Conservation (phyloP, 2,797 vertebrate genomes). For the Pseudocheirus occidentalis region DNA sequence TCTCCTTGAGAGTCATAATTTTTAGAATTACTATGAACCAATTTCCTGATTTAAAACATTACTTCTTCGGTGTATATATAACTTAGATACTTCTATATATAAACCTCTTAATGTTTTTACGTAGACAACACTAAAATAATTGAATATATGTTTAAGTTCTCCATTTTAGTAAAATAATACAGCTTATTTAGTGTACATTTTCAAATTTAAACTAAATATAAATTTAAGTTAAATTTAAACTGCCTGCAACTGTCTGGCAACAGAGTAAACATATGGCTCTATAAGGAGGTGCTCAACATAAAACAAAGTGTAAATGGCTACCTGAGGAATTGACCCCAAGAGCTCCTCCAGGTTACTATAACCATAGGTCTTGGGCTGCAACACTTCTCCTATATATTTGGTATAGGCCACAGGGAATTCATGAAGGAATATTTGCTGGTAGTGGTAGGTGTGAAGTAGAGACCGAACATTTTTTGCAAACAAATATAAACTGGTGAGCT, state of each 20-base stretch:
- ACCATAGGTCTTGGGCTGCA: constrained; percentile 92
- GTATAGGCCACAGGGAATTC: constrained; percentile 93
- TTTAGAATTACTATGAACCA: constrained; percentile 16
- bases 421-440: constrained; percentile 97
- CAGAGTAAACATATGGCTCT: not conserved
- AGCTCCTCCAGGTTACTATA: constrained; percentile 92
- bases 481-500: constrained; percentile 93
- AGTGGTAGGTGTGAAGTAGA: constrained; percentile 97
- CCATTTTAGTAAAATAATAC: not conserved
- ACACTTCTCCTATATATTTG: constrained; percentile 91
- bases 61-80: not conserved
- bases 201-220: constrained; percentile 10
- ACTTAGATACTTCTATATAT: not conserved
- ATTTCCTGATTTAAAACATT: constrained; percentile 22
- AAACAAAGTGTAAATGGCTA: constrained; percentile 65
- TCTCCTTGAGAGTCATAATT: not conserved
- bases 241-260: not conserved
- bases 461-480: constrained; percentile 94
- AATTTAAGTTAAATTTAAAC: not conserved
- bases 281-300: not conserved
- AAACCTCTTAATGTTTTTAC: not conserved
- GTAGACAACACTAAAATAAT: constrained; percentile 11
- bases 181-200: not conserved
- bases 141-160: not conserved
- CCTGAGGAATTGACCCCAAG: constrained; percentile 95